These are phyloP conservation scores for Phataginus tricuspis DNA, from an alignment of 2,797 vertebrate species.

Conservation along the genomic window DNA sequence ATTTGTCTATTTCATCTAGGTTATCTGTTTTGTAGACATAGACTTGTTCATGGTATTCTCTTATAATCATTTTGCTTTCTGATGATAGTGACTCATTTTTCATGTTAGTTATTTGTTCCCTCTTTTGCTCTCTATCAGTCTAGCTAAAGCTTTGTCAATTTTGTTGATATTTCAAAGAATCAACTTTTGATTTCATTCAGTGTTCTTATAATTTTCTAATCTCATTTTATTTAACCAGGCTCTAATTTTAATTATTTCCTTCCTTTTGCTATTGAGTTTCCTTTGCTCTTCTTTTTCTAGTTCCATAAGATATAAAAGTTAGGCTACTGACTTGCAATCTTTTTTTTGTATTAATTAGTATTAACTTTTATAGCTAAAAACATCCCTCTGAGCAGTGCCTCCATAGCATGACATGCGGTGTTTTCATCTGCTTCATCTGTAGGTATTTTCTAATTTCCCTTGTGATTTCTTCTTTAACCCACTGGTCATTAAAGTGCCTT, in stretches of 20 bases:
- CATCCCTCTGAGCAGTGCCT: not conserved
- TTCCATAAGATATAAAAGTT: not conserved
- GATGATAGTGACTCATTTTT: not conserved
- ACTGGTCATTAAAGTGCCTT: not conserved
- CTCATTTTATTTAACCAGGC: not conserved
- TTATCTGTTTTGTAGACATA: not conserved
- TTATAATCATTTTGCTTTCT: not conserved
- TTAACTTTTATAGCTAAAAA: not conserved
- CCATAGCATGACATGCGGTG: not conserved
- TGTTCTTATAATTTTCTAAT: not conserved
- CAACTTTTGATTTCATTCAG: not conserved
- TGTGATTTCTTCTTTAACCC: not conserved
- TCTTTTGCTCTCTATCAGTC: not conserved
- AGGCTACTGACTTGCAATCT: not conserved
- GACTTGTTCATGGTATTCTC: not conserved
- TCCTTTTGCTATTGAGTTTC: not conserved
- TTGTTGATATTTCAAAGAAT: not conserved
- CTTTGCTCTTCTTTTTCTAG: not conserved
- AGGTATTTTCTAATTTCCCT: not conserved
- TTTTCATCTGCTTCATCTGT: not conserved
- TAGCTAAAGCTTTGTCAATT: not conserved
- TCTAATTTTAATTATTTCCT: not conserved
- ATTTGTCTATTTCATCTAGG: not conserved
- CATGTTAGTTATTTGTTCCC: not conserved
- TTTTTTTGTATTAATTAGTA: not conserved